Evolutionary conservation across 2,888 invertebrate species (phyloP).

Genomic region (Ophion ellenae): DNA sequence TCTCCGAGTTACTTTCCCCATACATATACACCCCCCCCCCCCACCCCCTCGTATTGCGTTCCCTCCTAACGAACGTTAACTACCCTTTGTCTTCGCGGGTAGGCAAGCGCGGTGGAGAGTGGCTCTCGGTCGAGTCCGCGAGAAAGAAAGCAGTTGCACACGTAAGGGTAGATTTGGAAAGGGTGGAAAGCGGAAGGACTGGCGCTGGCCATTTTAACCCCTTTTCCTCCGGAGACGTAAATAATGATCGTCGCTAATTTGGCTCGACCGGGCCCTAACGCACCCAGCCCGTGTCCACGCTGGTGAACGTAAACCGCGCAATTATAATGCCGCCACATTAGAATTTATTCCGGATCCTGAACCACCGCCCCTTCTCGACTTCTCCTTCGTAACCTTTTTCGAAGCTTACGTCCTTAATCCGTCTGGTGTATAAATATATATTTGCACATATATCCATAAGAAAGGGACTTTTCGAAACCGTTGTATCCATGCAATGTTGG

Average conservation of each 20-base stretch:
- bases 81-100: conserved; percentile 79
- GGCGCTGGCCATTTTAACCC: conserved; percentile 77
- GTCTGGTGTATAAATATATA: conserved; percentile 77
- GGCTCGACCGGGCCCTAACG: conserved; percentile 68
- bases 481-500: no score
- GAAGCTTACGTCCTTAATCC: conserved; percentile 83
- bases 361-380: conserved; percentile 41
- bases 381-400: conserved; percentile 80
- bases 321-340: conserved; percentile 83
- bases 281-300: conserved; percentile 75
- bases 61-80: conserved; percentile 70
- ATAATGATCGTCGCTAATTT: conserved; percentile 84
- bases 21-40: conserved; percentile 3
- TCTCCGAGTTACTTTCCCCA: conserved; percentile 12
- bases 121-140: conserved; percentile 28
- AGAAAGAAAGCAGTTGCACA: conserved; percentile 55
- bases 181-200: conserved; percentile 55
- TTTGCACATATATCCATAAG: conserved; percentile 54
- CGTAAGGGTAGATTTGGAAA: conserved; percentile 28
- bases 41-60: conserved; percentile 65
- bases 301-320: conserved; percentile 80
- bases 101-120: conserved; percentile 53
- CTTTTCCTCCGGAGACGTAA: conserved; percentile 81
- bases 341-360: conserved; percentile 80
- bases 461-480: no score